A percentile compares a stretch with the other conserved stretches of the same genome.
Evolutionary conservation across 2,797 vertebrate species (phyloP).

Genomic region (Anguilla obscura): DNA sequence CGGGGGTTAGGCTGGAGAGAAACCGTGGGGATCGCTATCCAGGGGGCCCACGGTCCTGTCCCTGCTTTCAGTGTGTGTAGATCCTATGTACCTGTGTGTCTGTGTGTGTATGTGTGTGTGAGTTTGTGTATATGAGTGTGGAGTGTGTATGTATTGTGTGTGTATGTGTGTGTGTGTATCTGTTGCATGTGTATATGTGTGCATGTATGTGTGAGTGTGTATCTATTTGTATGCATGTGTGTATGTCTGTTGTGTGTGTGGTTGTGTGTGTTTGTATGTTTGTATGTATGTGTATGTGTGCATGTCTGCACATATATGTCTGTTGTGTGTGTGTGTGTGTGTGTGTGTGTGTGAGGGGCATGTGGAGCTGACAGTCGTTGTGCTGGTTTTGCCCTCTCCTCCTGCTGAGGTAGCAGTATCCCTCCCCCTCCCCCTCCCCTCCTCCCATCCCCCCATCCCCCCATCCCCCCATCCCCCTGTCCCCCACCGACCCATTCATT

Average conservation of each 20-base stretch:
- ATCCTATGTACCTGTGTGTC: not conserved
- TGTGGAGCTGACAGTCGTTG: slow-evolving; percentile 39
- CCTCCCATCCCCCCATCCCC: not conserved
- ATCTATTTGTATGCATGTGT: not conserved
- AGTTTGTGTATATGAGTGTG: not conserved
- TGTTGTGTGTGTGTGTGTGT: not conserved
- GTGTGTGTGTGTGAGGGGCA: not conserved
- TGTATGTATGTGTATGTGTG: not conserved
- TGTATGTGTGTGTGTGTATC: not conserved
- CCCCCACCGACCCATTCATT: not conserved
- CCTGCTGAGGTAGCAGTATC: slow-evolving; percentile 10
- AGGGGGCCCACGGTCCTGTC: not conserved
- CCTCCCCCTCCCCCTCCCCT: not conserved
- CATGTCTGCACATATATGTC: not conserved
- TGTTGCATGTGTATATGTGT: not conserved
- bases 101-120: not conserved
- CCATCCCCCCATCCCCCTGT: not conserved
- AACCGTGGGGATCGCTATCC: no score
- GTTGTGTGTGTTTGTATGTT: not conserved
- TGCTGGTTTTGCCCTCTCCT: slow-evolving; percentile 23
- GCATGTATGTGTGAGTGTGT: slow-evolving; percentile 26
- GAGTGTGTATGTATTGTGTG: not conserved
- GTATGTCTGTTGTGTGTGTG: slow-evolving; percentile 15
- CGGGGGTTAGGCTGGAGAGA: not conserved
- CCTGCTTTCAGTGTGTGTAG: not conserved